Evolutionary conservation across 1,140 invertebrate species (phyloP), one percentile per base, ranked within the genome.

Genomic region (Ostrea edulis): DNA sequence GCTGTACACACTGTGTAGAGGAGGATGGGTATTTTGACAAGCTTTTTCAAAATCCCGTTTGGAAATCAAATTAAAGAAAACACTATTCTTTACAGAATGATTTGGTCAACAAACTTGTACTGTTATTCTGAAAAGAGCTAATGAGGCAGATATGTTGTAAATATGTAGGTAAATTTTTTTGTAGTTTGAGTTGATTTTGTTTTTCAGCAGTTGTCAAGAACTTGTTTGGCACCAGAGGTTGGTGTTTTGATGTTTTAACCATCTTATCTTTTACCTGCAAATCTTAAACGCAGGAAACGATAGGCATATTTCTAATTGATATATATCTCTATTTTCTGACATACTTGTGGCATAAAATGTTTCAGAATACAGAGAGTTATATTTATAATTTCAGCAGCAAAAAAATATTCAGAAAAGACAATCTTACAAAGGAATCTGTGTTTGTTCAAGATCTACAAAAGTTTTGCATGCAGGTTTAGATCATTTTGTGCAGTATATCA

Each of bases 251-350:
- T 35, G 68, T 77, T n/a, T n/a, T 77, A 77, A 77, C 68, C 29
- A 77, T 77, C 68, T 77, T 77, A 77, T 77, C 68, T 77, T 29
- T 77, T 77, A 77, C 68, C 68, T 77, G 68, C 68, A 77, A 77
- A 77, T 77, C 29, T 29, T 77, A 29, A 14, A 77, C 25, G 35
- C 68, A 29, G 68, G 25, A 77, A 77, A 9, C 17, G 68, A 77
- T 44, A 35, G 68, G 35, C 29, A 77, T 77, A 77, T 77, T 77
- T 14, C 29, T 25, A 20, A 20, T 62, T 20, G 14, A 12, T 62
- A 62, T n/a, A 20, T 20, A 62, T 62, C n/a, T 62, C 8, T 62
- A 55, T 55, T 58, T 62, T 62, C n/a, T 17, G n/a, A 62, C 55
- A 20, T n/a, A 62, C 55, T 20, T 62, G 55, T n/a, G 55, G 35